Percentiles rank a stretch among this genome's conserved stretches.
Conservation (phyloP, 1,140 invertebrate genomes). For the Watersipora subatra region DNA sequence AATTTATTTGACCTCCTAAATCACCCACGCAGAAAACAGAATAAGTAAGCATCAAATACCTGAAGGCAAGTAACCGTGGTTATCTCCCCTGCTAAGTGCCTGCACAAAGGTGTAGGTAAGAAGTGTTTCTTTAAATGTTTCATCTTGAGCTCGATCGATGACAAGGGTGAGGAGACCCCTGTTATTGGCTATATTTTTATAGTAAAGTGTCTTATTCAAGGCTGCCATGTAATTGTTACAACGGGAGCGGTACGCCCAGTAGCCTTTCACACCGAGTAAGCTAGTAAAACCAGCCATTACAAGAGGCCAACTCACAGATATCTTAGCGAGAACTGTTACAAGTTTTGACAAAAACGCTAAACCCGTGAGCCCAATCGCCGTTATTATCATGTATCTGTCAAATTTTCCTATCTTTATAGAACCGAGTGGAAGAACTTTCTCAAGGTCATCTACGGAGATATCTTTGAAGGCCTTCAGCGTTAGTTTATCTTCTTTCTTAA, state of each 20-base stretch:
- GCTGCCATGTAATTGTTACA: constrained; percentile 27
- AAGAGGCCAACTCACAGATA: constrained; percentile 17
- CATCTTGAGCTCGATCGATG: constrained; percentile 34
- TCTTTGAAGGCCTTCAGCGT: constrained; percentile 36
- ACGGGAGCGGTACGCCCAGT: constrained; percentile 23
- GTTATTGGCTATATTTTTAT: constrained; percentile 36
- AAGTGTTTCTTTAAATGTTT: constrained; percentile 32
- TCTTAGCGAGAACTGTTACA: constrained; percentile 19
- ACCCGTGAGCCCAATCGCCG: constrained; percentile 16
- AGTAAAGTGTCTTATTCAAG: constrained; percentile 27
- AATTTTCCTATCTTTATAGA: constrained; percentile 22
- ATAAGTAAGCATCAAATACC: too few species aligned
- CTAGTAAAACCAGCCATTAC: constrained; percentile 16
- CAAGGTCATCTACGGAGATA: constrained; percentile 26
- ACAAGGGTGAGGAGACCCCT: constrained; percentile 27
- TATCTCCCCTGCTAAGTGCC: constrained; percentile 6
- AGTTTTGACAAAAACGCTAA: constrained; percentile 21
- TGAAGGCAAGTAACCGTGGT: too few species aligned
- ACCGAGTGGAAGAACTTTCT: constrained; percentile 34
- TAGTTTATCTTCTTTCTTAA: constrained; percentile 32
- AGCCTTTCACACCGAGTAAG: constrained; percentile 11
- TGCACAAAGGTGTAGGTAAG: constrained; percentile 30
- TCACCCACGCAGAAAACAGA: too few species aligned
- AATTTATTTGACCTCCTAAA: too few species aligned
- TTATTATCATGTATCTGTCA: constrained; percentile 21